A percentile compares a stretch with the other conserved stretches of the same genome.
These are phyloP conservation scores for Magallana ariakensis DNA, from an alignment of 1,140 invertebrate genomes.

Conservation along the genomic window DNA sequence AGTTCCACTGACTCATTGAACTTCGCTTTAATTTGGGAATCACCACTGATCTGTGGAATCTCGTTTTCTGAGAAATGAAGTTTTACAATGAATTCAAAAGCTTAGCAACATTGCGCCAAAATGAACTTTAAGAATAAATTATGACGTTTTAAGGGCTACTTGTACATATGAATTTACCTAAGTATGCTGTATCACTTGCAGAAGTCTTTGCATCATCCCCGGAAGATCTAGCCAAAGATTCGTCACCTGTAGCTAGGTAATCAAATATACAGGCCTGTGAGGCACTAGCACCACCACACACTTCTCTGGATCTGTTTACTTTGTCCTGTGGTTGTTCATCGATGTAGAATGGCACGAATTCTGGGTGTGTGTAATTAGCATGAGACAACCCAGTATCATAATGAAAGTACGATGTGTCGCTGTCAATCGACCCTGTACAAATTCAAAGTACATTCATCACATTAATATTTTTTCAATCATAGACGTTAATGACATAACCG, in stretches of 20 bases:
- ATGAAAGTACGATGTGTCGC: background rate
- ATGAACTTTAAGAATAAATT: background rate
- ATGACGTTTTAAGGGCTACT: background rate
- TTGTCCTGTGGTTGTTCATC: background rate
- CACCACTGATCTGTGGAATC: background rate
- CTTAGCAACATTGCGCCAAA: too few relatives aligned
- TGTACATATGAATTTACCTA: background rate
- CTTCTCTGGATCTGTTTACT: background rate
- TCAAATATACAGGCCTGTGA: constrained; percentile 51
- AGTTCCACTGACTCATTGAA: constrained; percentile 1
- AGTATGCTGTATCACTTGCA: background rate
- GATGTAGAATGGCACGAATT: constrained; percentile 6
- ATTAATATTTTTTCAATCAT: too few relatives aligned
- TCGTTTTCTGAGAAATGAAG: background rate
- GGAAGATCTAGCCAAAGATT: constrained; percentile 9
- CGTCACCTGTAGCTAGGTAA: constrained; percentile 45
- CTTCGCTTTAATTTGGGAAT: background rate
- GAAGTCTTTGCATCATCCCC: background rate
- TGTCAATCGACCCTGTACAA: background rate
- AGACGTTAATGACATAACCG: too few relatives aligned
- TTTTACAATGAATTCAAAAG: too few relatives aligned
- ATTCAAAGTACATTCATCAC: too few relatives aligned
- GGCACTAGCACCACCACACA: background rate
- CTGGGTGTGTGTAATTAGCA: constrained; percentile 1
- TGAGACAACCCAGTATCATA: constrained; percentile 9